Percentiles rank a stretch among this genome's conserved stretches.
Evolutionary conservation across 2,888 invertebrate species (phyloP).

Genomic region (Lycia hirtaria): DNA sequence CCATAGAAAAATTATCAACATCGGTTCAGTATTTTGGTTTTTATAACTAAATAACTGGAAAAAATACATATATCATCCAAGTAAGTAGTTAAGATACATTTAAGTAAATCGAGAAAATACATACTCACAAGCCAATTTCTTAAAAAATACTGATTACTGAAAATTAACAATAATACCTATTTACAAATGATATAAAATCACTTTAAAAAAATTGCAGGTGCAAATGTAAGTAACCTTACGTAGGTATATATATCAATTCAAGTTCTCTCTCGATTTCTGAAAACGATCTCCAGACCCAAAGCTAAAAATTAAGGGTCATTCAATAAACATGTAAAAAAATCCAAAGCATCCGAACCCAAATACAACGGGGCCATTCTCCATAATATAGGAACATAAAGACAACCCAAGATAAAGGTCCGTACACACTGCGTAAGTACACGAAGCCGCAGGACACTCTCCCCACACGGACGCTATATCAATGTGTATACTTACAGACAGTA

Average conservation of each 20-base stretch:
- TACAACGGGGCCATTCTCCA: conserved; percentile 18
- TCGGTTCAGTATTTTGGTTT: too few species aligned
- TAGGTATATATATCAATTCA: background rate
- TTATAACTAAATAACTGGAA: too few species aligned
- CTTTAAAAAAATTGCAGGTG: too few species aligned
- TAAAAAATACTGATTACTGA: too few species aligned
- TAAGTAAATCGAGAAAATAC: too few species aligned
- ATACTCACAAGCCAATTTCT: too few species aligned
- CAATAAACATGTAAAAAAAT: conserved; percentile 28
- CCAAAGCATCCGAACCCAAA: conserved; percentile 23
- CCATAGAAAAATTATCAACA: too few species aligned
- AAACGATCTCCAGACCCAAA: conserved; percentile 11
- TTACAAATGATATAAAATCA: too few species aligned
- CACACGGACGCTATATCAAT: conserved; percentile 17
- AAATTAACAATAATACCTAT: too few species aligned
- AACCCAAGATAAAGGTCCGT: conserved; percentile 29
- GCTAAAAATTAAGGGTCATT: conserved; percentile 26
- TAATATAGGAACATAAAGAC: conserved; percentile 30
- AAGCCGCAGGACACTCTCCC: conserved; percentile 29
- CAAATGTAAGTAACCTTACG: background rate
- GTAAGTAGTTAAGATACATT: too few species aligned
- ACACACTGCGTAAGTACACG: conserved; percentile 33
- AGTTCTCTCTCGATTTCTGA: background rate
- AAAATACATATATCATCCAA: too few species aligned
- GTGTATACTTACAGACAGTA: conserved; percentile 12